Base-by-base conservation (phyloP, 2,888 invertebrate species). In the Electrophaes corylata region DNA sequence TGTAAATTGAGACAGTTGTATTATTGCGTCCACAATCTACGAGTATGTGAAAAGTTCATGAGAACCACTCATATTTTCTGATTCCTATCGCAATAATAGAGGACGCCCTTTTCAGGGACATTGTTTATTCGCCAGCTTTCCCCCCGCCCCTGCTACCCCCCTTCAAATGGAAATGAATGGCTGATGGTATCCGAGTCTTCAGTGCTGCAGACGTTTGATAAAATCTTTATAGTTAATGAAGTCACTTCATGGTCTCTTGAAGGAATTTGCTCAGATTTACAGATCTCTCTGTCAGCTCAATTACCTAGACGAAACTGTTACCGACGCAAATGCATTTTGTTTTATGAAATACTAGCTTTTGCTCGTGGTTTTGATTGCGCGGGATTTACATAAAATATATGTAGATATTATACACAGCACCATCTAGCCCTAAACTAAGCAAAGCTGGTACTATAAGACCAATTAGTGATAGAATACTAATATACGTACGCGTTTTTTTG, bases 121-220 rank as follows among this genome's bases (percentile, higher is more conserved):
- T 59, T 61, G 60, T 62, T 60, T 65, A 63, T 52, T 39, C 47
- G 58, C 41, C 47, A 23, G 23, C 35, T 49, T 43, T 47, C 41
- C 49, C 45, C 31, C 45, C 50, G 45, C 47, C 37, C 52, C 45
- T 18, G 37, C 50, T 45, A 47, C 41, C 49, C 40, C 31, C 45
- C 50, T 51, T 47, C 59, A 63, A 63, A 65, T 61, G 61, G 56
- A 60, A 63, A 65, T 41, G 37, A 47, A 60, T 55, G 50, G 39
- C 43, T 52, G 48, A 55, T 37, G 12, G 29, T 43, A 43, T 47
- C 43, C 26, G n/a, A 18, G 29, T 20, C 46, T 26, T 26, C 12
- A 35, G 23, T 48, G 43, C 48, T 55, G 44, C 48, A 55, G 43
- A 40, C 29, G 39, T 39, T 55, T 49, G 48, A 44, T 55, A 55